Evolutionary conservation across 2,888 invertebrate species (phyloP).

Genomic region (Diarsia mendica): DNA sequence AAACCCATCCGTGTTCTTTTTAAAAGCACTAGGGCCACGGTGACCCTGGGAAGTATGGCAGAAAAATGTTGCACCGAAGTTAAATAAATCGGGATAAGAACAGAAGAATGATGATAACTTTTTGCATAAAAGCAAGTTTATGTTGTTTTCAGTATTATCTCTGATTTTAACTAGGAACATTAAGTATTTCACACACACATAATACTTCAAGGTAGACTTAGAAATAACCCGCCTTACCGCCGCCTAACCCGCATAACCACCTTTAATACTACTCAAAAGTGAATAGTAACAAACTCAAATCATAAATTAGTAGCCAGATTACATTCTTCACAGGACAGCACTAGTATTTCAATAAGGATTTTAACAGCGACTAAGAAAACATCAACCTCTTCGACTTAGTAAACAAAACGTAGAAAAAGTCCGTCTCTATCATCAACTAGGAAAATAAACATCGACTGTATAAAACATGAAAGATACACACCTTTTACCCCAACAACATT

Average conservation of each 20-base stretch:
- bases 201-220: not conserved
- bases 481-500: slow-evolving; percentile 15
- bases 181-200: not conserved
- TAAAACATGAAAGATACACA: slow-evolving; percentile 29
- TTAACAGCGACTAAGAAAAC: not conserved
- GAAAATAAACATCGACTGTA: slow-evolving; percentile 24
- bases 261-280: too few species aligned
- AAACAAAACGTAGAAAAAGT: not conserved
- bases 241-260: too few species aligned
- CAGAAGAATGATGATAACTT: not conserved
- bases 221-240: too few species aligned
- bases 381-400: not conserved
- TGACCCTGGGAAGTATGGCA: not conserved
- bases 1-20: too few species aligned
- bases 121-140: not conserved
- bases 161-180: not conserved
- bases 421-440: not conserved
- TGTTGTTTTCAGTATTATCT: not conserved
- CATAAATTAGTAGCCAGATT: not conserved
- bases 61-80: not conserved
- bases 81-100: not conserved
- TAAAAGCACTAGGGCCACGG: too few species aligned
- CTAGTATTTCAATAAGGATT: not conserved
- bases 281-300: not conserved
- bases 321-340: not conserved